Evolutionary conservation across 2,888 invertebrate genomes (phyloP).

Genomic region (Tipula confusa): DNA sequence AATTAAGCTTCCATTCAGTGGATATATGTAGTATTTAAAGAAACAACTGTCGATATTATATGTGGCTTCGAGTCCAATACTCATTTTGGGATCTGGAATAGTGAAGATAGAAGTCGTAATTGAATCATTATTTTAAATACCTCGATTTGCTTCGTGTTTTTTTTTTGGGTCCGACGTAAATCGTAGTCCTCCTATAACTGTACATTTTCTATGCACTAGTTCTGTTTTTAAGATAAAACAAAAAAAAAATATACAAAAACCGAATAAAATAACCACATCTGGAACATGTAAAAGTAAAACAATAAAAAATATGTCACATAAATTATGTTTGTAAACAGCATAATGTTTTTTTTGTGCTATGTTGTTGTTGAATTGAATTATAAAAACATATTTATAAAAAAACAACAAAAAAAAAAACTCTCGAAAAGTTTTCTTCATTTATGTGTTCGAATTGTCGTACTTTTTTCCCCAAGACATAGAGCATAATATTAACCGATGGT

Average conservation of each 20-base stretch:
- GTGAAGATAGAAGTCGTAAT: too few relatives aligned
- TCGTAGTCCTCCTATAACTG: too few relatives aligned
- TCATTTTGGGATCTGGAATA: too few relatives aligned
- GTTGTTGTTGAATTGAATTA: not conserved
- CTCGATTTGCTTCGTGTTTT: too few relatives aligned
- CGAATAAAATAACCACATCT: conserved; percentile 3
- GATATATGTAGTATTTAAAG: too few relatives aligned
- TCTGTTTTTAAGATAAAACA: not conserved
- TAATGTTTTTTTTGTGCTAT: not conserved
- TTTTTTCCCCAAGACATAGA: not conserved
- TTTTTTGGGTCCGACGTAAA: too few relatives aligned
- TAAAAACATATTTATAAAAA: not conserved
- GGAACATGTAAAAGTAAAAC: conserved; percentile 3
- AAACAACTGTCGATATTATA: too few relatives aligned
- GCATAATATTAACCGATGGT: not conserved
- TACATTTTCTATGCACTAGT: not conserved
- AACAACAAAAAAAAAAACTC: not conserved
- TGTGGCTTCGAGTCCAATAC: too few relatives aligned
- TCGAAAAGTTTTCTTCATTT: not conserved
- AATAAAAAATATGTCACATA: conserved; percentile 20
- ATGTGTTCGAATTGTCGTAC: not conserved
- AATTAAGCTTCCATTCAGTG: too few relatives aligned
- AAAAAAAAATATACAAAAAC: not conserved
- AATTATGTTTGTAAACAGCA: conserved; percentile 4
- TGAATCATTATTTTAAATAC: too few relatives aligned